phyloP scores from a whole-genome alignment of 23 tunicate species.

The Halocynthia roretzi region DNA sequence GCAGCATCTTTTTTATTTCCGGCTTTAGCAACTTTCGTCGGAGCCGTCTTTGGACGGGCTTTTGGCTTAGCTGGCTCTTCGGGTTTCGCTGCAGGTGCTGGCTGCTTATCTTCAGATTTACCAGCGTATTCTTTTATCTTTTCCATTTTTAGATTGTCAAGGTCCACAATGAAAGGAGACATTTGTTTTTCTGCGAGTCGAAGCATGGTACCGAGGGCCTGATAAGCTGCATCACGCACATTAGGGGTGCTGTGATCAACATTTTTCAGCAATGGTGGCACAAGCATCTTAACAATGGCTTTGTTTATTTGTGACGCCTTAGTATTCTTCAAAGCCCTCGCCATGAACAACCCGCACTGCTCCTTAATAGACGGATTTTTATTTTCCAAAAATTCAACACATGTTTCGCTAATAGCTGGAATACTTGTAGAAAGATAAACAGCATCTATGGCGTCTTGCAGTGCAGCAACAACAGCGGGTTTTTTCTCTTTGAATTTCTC shows the following conservation, averaged over 20 bases:
- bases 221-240: slow-evolving; percentile 86
- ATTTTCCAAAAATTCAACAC: slow-evolving; percentile 52
- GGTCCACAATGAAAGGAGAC: slow-evolving; percentile 64
- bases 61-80: neutral
- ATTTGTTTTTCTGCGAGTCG: slow-evolving; percentile 56
- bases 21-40: slow-evolving; percentile 30
- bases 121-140: slow-evolving; percentile 79
- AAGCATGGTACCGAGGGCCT: slow-evolving; percentile 55
- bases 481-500: slow-evolving; percentile 95
- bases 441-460: slow-evolving; percentile 83
- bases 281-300: slow-evolving; percentile 50
- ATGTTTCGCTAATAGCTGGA: slow-evolving; percentile 55
- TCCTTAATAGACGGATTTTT: slow-evolving; percentile 91
- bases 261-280: slow-evolving; percentile 70
- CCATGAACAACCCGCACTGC: slow-evolving; percentile 67
- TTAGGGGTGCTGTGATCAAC: slow-evolving; percentile 82
- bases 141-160: slow-evolving; percentile 85
- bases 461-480: slow-evolving; percentile 62
- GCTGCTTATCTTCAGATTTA: slow-evolving; percentile 33
- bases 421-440: slow-evolving; percentile 43
- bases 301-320: slow-evolving; percentile 63
- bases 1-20: slow-evolving; percentile 32
- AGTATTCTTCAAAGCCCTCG: slow-evolving; percentile 57
- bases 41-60: neutral
- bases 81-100: slow-evolving; percentile 2